Evolutionary conservation across 1,140 invertebrate genomes (phyloP).

Genomic region (Heterodera schachtii): DNA sequence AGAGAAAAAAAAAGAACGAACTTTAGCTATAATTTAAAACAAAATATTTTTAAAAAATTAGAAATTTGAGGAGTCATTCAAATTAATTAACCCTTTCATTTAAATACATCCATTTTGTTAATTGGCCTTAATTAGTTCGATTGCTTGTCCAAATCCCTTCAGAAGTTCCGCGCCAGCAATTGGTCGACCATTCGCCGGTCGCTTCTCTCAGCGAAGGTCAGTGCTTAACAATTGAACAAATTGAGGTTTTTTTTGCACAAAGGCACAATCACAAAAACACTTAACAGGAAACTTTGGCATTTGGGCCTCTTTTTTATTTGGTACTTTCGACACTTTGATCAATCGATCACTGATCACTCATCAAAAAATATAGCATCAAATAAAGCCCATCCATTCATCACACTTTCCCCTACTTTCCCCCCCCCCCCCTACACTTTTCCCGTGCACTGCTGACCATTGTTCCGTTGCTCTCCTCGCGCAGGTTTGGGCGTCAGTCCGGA

Average conservation of each 20-base stretch:
- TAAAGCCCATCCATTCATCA: neutral
- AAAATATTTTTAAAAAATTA: too few species aligned
- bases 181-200: neutral
- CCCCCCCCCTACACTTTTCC: neutral
- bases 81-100: too few species aligned
- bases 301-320: too few species aligned
- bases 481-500: conserved; percentile 21
- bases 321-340: neutral
- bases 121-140: too few species aligned
- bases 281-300: too few species aligned
- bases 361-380: too few species aligned
- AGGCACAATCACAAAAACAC: neutral
- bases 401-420: neutral
- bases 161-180: conserved; percentile 25
- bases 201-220: conserved; percentile 20
- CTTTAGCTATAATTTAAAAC: neutral
- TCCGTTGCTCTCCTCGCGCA: neutral
- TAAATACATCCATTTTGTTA: too few species aligned
- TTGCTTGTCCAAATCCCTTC: neutral
- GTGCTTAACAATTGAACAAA: neutral
- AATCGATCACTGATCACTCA: neutral
- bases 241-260: neutral
- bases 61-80: too few species aligned
- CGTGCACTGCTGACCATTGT: too few species aligned
- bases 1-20: neutral